phyloP scores from a whole-genome alignment of 2,113 vertebrate genomes.

The Anoura caudifer region DNA sequence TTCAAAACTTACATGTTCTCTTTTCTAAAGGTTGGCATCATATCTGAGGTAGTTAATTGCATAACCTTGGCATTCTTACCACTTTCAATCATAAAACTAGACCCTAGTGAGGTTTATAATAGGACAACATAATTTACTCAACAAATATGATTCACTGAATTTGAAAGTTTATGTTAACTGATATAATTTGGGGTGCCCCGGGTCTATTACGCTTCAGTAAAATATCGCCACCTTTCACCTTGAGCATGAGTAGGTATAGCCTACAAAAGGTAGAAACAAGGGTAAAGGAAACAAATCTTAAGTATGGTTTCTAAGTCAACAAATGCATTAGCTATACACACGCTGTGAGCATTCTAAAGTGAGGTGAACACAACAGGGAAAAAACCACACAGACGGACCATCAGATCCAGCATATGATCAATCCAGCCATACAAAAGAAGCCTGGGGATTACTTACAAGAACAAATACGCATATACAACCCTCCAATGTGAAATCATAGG shows the following conservation, averaged over 20 bases:
- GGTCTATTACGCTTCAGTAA: background rate
- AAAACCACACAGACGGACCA: background rate
- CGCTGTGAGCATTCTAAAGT: background rate
- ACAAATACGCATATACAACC: background rate
- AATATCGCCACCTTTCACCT: background rate
- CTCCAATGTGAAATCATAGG: background rate
- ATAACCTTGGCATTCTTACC: background rate
- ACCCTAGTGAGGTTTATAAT: background rate
- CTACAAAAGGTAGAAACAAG: background rate
- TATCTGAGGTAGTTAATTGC: background rate
- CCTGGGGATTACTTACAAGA: background rate
- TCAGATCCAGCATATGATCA: background rate
- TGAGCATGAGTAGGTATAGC: background rate
- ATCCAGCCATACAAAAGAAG: background rate
- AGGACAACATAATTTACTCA: constrained; percentile 6
- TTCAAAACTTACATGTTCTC: background rate
- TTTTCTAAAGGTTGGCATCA: background rate
- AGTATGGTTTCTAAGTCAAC: constrained; percentile 3
- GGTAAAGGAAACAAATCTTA: background rate
- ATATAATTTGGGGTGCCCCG: background rate
- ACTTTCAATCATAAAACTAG: constrained; percentile 12
- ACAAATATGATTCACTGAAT: background rate
- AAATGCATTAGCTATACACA: background rate
- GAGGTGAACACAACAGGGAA: background rate
- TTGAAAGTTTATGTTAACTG: background rate